Evolutionary conservation across 1,140 invertebrate genomes (phyloP), one percentile per base, ranked within the genome.

Genomic region (Cylas formicarius): DNA sequence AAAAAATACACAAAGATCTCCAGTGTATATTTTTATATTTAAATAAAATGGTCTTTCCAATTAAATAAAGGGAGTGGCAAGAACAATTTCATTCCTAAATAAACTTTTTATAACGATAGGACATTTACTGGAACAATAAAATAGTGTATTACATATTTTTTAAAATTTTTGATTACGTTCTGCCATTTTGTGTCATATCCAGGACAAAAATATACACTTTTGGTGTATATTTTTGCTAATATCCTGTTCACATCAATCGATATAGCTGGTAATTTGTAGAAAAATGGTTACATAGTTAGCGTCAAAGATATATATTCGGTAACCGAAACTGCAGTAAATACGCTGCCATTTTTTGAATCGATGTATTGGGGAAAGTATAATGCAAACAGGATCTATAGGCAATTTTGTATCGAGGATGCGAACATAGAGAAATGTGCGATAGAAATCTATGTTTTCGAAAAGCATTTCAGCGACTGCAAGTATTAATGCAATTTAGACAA

Each of bases 381-480:
- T n/a, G n/a, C n/a, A n/a, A 22, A 8, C 6, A 17, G 33, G 7
- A 36, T 10, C 9, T 10, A 4, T 37, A 11, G 9, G n/a, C 11
- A 23, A 17, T 23, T 23, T 7, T 37, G 21, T 13, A 18, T 16
- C 4, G 35, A 23, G 13, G 10, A 23, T 7, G 4, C 4, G 9
- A 21, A 23, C 4, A 2, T 4, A 21, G 21, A 22, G 8, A 21
- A 24, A n/a, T 39, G 36, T 27, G 19, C 16, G 16, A 11, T 39
- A 18, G 36, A 39, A 27, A 10, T 39, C 17, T 39, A 17, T 26
- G 14, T 39, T 27, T 39, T 39, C n/a, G 36, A 27, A 27, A 39
- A 27, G 14, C 36, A 39, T 27, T 16, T 27, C 11, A 8, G 29
- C 16, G 3, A 17, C 22, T 39, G 36, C 22, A 39, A 23, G 36